Percentiles rank a stretch among this genome's conserved stretches.
These are phyloP conservation scores for Heliconius ismenius DNA, from an alignment of 2,888 invertebrate species.

Conservation along the genomic window DNA sequence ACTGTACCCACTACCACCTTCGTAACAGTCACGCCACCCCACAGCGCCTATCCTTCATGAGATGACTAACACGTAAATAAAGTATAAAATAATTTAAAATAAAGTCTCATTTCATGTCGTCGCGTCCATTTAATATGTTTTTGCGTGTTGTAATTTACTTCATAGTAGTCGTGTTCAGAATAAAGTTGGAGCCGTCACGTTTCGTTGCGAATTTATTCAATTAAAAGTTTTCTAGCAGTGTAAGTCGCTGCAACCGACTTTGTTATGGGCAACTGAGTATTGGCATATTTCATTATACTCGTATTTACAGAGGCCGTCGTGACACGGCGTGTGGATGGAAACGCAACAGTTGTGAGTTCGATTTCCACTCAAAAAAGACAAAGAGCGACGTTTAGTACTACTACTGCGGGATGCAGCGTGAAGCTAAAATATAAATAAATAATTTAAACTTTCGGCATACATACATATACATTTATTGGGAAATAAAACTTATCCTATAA, in stretches of 20 bases:
- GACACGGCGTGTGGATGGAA: neutral
- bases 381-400: too few species aligned
- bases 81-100: neutral
- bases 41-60: neutral
- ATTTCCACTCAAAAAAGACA: neutral
- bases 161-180: neutral
- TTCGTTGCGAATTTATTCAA: slow-evolving; percentile 25
- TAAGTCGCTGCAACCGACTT: slow-evolving; percentile 9
- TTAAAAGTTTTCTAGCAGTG: slow-evolving; percentile 27
- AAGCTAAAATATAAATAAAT: too few species aligned
- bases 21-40: neutral
- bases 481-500: neutral
- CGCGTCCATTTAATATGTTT: neutral
- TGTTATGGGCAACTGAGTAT: neutral
- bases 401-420: too few species aligned
- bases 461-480: too few species aligned
- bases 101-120: neutral
- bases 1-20: too few species aligned
- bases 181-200: slow-evolving; percentile 10
- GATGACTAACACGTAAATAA: neutral
- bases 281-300: neutral
- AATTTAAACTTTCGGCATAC: too few species aligned
- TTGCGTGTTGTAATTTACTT: neutral
- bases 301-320: neutral
- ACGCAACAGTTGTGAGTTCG: neutral